Conservation (phyloP, 2,797 vertebrate genomes). For the Typhlichthys eigenmanni region DNA sequence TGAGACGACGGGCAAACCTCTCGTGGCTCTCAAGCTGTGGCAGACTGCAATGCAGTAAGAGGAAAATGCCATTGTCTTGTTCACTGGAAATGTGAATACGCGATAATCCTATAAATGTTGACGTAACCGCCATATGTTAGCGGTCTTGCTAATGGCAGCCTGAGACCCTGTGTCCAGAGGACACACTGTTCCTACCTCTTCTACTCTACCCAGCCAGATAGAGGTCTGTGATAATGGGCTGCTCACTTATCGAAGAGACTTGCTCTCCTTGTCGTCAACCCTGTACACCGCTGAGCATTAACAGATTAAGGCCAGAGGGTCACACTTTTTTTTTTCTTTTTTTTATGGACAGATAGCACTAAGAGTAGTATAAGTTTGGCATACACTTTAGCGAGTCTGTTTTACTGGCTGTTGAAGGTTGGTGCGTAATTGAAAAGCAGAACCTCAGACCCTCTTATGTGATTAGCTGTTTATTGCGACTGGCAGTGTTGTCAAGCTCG, state of each 20-base stretch:
- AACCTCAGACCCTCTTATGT: conserved; percentile 2
- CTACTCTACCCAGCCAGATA: conserved; percentile 21
- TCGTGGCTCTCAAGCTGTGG: conserved; percentile 1
- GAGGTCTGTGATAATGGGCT: conserved; percentile 22
- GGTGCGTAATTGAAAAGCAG: not conserved
- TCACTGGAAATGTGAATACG: conserved; percentile 12
- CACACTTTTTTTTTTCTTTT: conserved; percentile 24
- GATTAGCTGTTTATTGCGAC: not conserved
- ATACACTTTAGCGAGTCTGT: not conserved
- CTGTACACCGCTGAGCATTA: conserved; percentile 26
- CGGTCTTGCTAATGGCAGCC: conserved; percentile 17
- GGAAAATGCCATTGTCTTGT: conserved; percentile 20
- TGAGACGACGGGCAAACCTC: conserved; percentile 25
- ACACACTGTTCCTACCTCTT: conserved; percentile 1
- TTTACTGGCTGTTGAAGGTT: conserved; percentile 18
- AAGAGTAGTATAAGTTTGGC: not conserved
- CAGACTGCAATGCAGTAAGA: conserved; percentile 30
- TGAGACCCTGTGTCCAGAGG: conserved; percentile 23
- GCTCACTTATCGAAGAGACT: conserved; percentile 9
- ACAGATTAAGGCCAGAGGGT: conserved; percentile 26
- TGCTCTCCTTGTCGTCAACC: conserved; percentile 19
- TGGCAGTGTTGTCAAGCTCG: not conserved
- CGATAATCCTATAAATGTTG: conserved; percentile 1
- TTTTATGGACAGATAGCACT: conserved; percentile 18
- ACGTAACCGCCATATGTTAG: conserved; percentile 3